phyloP scores from a whole-genome alignment of 2,113 vertebrate species.

The Chloebia gouldiae region DNA sequence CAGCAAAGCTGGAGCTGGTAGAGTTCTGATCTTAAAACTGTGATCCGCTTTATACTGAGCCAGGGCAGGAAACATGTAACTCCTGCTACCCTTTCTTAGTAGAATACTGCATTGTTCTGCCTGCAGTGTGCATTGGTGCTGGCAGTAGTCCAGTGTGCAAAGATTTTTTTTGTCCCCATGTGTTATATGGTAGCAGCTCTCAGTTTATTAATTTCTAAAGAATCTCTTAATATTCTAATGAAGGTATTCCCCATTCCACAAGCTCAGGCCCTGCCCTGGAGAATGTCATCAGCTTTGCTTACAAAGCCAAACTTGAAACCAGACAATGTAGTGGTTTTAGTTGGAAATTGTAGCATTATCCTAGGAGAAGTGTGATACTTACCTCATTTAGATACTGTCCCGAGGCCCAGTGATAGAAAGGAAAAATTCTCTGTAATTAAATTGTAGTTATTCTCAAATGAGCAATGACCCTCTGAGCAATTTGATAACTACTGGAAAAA shows the following conservation, averaged over 20 bases:
- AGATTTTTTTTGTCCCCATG: fast-evolving
- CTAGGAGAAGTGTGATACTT: neutral
- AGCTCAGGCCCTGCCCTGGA: neutral
- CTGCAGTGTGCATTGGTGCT: neutral
- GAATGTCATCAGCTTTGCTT: neutral
- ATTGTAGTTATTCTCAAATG: neutral
- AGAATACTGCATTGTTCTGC: neutral
- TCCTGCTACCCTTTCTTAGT: neutral
- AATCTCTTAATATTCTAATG: neutral
- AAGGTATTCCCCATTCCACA: neutral
- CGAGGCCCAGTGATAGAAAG: neutral
- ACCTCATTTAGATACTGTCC: neutral
- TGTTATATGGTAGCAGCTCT: neutral
- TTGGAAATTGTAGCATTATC: neutral
- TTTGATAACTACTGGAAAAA: neutral
- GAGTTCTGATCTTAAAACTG: neutral
- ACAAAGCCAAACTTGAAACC: neutral
- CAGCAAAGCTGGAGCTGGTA: neutral
- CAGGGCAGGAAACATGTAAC: neutral
- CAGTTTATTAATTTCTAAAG: neutral
- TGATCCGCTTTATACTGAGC: neutral
- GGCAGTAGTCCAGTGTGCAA: neutral
- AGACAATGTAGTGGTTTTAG: neutral
- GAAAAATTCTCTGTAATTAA: neutral
- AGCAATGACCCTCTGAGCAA: neutral